Evolutionary conservation across 2,113 vertebrate genomes (phyloP).

Genomic region (Thermophis baileyi): DNA sequence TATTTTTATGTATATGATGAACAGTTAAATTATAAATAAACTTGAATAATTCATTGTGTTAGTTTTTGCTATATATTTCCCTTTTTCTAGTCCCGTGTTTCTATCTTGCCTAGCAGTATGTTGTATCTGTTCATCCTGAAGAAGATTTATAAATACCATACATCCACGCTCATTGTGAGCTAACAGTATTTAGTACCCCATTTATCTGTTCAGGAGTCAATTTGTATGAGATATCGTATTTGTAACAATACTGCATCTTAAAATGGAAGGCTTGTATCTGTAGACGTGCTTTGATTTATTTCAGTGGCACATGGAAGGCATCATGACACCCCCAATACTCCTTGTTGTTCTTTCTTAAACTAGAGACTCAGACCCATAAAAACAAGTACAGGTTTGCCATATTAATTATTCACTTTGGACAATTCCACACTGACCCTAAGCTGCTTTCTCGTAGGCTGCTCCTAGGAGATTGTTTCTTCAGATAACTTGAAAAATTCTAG

Average conservation of each 20-base stretch:
- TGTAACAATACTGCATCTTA: conserved; percentile 33
- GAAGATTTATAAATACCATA: conserved; percentile 24
- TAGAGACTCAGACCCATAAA: not conserved
- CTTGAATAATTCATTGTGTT: not conserved
- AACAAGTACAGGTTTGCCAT: not conserved
- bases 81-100: not conserved
- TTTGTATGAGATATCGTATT: conserved; percentile 50
- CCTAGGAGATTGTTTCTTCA: not conserved
- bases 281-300: conserved; percentile 44
- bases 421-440: not conserved
- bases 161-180: conserved; percentile 9
- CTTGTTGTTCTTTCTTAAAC: not conserved
- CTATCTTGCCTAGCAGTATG: not conserved
- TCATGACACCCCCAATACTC: not conserved
- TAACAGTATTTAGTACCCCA: conserved; percentile 41
- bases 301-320: conserved; percentile 14
- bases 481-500: not conserved
- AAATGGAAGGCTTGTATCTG: conserved; percentile 48
- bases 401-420: not conserved
- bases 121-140: conserved; percentile 27
- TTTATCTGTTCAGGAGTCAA: conserved; percentile 35
- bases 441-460: not conserved
- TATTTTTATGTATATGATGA: conserved; percentile 9
- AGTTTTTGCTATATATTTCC: not conserved
- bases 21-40: not conserved